Conservation (phyloP, 1,140 invertebrate genomes). For the Steinernema khuongi region DNA sequence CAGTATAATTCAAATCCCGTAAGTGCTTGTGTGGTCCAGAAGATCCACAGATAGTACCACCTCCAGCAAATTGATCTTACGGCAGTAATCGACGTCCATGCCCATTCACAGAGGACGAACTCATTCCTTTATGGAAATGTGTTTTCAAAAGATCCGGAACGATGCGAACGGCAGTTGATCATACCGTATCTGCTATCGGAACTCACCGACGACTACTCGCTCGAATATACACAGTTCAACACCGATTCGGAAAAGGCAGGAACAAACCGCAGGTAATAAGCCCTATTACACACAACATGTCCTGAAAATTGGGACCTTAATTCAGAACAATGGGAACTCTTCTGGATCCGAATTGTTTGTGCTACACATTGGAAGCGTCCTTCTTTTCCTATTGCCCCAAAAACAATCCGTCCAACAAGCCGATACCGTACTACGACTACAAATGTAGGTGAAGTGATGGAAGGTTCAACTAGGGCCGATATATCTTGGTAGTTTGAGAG, state of each 20-base stretch:
- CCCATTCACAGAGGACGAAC: constrained; percentile 81
- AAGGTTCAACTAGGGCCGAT: too few relatives aligned
- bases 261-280: constrained; percentile 77
- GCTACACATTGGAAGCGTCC: constrained; percentile 51
- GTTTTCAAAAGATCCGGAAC: constrained; percentile 77
- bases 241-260: constrained; percentile 76
- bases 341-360: constrained; percentile 43
- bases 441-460: constrained; percentile 35
- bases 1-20: constrained; percentile 63
- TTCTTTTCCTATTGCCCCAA: constrained; percentile 52
- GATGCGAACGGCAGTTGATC: constrained; percentile 76
- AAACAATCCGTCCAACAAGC: constrained; percentile 24
- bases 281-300: too few relatives aligned
- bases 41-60: background rate
- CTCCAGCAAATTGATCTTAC: constrained; percentile 45
- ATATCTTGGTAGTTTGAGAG: too few relatives aligned
- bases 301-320: too few relatives aligned
- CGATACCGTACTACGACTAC: constrained; percentile 40
- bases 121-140: constrained; percentile 92
- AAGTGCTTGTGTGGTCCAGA: background rate
- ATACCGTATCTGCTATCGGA: constrained; percentile 81
- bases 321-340: constrained; percentile 46
- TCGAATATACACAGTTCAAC: constrained; percentile 80
- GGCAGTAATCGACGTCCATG: constrained; percentile 70
- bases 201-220: constrained; percentile 76